Conservation (phyloP, 1,140 invertebrate genomes). For the Luehdorfia chinensis region DNA sequence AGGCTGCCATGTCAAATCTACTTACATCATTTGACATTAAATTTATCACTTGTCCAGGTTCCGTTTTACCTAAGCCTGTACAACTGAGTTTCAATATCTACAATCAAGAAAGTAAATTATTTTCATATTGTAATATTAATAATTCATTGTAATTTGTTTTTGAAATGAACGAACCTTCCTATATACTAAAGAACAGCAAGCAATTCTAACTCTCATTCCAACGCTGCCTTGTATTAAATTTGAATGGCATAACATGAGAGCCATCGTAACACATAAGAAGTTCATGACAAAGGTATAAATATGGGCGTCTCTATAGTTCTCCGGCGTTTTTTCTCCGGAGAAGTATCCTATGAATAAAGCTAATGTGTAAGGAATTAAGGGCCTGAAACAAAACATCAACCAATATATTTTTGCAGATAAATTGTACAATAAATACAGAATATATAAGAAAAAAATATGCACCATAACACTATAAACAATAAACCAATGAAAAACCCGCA, state of each 20-base stretch:
- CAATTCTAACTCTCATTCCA: slow-evolving; percentile 78
- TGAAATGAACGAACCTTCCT: slow-evolving; percentile 60
- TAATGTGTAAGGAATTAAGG: slow-evolving; percentile 80
- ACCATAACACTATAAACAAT: slow-evolving; percentile 61
- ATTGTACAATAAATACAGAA: not conserved
- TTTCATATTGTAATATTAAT: not conserved
- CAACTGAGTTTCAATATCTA: slow-evolving; percentile 79
- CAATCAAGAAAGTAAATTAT: slow-evolving; percentile 2
- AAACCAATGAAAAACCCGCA: slow-evolving; percentile 55
- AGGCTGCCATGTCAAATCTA: slow-evolving; percentile 77
- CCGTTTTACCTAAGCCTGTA: slow-evolving; percentile 83
- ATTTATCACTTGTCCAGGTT: slow-evolving; percentile 91
- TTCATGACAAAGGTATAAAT: slow-evolving; percentile 79
- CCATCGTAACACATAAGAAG: slow-evolving; percentile 74
- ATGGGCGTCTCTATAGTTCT: slow-evolving; percentile 74
- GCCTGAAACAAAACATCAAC: slow-evolving; percentile 47
- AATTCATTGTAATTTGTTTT: too few species aligned
- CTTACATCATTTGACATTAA: slow-evolving; percentile 91
- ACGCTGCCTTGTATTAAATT: slow-evolving; percentile 81
- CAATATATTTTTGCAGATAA: not conserved
- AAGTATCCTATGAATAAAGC: slow-evolving; percentile 82
- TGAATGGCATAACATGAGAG: slow-evolving; percentile 83
- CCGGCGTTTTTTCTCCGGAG: slow-evolving; percentile 66
- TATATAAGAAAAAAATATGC: too few species aligned
- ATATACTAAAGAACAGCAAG: slow-evolving; percentile 75